A percentile compares a stretch with the other conserved stretches of the same genome.
These are phyloP conservation scores for Fistularia tabacaria DNA, from an alignment of 2,797 vertebrate genomes.

Conservation along the genomic window DNA sequence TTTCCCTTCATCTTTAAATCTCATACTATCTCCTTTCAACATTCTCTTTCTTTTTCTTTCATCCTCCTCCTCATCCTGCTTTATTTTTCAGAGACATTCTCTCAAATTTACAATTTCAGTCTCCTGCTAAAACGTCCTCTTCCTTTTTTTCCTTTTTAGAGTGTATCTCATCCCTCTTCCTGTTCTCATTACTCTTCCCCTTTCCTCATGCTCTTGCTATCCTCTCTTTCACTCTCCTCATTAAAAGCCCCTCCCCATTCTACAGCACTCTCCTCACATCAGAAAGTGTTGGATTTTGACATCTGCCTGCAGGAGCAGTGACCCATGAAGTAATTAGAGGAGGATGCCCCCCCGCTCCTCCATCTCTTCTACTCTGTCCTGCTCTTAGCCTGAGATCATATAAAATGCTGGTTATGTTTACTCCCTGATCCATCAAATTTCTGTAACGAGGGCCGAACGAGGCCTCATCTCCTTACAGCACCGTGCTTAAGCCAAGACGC, in stretches of 20 bases:
- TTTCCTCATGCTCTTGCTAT: not conserved
- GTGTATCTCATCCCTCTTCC: conserved; percentile 39
- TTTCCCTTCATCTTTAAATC: not conserved
- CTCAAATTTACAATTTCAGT: conserved; percentile 29
- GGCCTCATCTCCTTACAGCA: conserved; percentile 84
- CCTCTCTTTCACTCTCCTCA: conserved; percentile 23
- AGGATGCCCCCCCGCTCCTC: conserved; percentile 66
- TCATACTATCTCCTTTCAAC: conserved; percentile 9
- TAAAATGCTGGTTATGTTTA: conserved; percentile 91
- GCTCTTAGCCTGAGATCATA: conserved; percentile 76
- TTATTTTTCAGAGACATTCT: conserved; percentile 45
- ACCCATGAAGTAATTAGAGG: conserved; percentile 93
- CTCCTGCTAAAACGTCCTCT: conserved; percentile 25
- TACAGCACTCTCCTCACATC: conserved; percentile 67
- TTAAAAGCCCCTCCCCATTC: conserved; percentile 40
- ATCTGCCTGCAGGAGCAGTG: conserved; percentile 82
- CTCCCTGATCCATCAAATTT: conserved; percentile 95
- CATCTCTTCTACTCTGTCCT: conserved; percentile 52
- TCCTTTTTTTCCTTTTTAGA: conserved; percentile 11
- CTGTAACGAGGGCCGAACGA: conserved; percentile 83
- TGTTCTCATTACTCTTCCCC: conserved; percentile 41
- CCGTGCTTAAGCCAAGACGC: conserved; percentile 78
- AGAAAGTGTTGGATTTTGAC: conserved; percentile 85
- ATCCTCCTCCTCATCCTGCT: conserved; percentile 43
- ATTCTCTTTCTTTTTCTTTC: conserved; percentile 26